phyloP scores from a whole-genome alignment of 2,797 vertebrate species.

The Sebastes steindachneri region DNA sequence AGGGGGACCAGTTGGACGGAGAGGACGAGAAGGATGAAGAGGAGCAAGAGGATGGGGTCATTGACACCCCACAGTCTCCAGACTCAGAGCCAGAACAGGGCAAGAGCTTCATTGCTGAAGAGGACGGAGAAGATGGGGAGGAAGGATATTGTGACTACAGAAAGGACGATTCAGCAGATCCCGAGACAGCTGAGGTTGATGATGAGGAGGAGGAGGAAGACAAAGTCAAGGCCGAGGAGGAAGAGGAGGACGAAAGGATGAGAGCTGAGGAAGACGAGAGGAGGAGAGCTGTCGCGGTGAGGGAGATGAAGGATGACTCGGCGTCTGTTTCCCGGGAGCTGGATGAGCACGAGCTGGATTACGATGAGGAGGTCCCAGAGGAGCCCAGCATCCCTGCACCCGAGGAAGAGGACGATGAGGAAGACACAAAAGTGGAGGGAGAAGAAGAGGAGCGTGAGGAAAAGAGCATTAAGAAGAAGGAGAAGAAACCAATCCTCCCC shows the following conservation, averaged over 20 bases:
- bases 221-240: slow-evolving; percentile 81
- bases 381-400: slow-evolving; percentile 82
- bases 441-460: slow-evolving; percentile 76
- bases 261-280: slow-evolving; percentile 53
- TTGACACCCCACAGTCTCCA: slow-evolving; percentile 86
- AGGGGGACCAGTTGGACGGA: slow-evolving; percentile 20
- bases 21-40: slow-evolving; percentile 44
- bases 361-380: slow-evolving; percentile 97
- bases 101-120: slow-evolving; percentile 63
- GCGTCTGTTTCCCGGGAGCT: slow-evolving; percentile 93
- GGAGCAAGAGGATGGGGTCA: slow-evolving; percentile 74
- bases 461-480: slow-evolving; percentile 69
- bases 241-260: slow-evolving; percentile 80
- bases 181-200: slow-evolving; percentile 61
- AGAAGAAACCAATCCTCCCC: slow-evolving; percentile 79
- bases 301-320: slow-evolving; percentile 90
- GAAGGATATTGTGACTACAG: slow-evolving; percentile 27
- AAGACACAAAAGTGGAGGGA: slow-evolving; percentile 83
- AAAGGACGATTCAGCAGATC: slow-evolving; percentile 2
- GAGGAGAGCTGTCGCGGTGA: slow-evolving; percentile 76
- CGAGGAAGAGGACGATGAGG: slow-evolving; percentile 88
- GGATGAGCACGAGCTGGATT: slow-evolving; percentile 97
- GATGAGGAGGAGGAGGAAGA: slow-evolving; percentile 78
- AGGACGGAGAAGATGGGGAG: slow-evolving; percentile 64
- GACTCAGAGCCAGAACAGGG: slow-evolving; percentile 85